Evolutionary conservation across 2,113 vertebrate species (phyloP).

Genomic region (Hystrix cristata): DNA sequence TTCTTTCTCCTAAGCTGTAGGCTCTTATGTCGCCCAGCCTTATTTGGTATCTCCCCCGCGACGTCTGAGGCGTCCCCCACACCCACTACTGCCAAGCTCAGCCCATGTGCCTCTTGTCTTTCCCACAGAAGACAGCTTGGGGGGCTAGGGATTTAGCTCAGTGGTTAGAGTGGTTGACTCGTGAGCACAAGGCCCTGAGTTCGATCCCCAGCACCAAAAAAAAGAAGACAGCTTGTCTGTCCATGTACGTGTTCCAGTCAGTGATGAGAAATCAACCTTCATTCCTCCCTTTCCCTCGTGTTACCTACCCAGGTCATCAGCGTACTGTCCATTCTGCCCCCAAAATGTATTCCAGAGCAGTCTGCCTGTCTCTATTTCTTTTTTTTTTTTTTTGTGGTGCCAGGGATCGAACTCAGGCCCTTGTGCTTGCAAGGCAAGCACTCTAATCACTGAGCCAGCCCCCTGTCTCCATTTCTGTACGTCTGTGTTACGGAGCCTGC

Average conservation of each 20-base stretch:
- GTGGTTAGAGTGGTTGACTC: too few relatives aligned
- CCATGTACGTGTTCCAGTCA: accelerated
- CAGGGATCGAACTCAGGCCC: too few relatives aligned
- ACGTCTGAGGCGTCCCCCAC: accelerated
- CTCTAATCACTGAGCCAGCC: too few relatives aligned
- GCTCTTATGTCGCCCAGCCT: background rate
- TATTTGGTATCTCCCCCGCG: background rate
- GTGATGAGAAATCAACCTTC: background rate
- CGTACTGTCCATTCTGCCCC: background rate
- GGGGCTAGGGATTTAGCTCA: too few relatives aligned
- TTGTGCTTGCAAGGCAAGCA: too few relatives aligned
- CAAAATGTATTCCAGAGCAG: accelerated
- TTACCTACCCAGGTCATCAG: too few relatives aligned
- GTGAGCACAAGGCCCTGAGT: too few relatives aligned
- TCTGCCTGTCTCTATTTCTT: background rate
- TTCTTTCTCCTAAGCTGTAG: background rate
- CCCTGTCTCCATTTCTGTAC: background rate
- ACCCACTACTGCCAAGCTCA: background rate
- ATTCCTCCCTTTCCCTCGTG: accelerated
- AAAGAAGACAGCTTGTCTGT: background rate
- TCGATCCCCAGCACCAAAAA: too few relatives aligned
- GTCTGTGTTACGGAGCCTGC: too few relatives aligned
- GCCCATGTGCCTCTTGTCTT: background rate
- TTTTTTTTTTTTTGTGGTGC: too few relatives aligned
- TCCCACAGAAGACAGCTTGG: background rate